Conservation (phyloP, 2,113 vertebrate species). For the Globicephala melas region DNA sequence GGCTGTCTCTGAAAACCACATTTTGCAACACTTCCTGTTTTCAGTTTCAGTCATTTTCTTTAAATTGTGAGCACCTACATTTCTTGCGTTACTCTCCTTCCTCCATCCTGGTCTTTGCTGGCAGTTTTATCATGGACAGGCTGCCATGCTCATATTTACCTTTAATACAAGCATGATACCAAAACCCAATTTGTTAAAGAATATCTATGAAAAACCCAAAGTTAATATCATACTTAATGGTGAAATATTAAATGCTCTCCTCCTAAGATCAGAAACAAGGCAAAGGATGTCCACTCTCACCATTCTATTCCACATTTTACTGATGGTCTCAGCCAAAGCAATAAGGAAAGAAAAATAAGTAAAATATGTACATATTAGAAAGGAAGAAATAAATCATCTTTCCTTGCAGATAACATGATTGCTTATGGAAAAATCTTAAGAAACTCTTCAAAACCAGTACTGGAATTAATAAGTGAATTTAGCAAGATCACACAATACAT, state of each 20-base stretch:
- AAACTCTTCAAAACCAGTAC: neutral
- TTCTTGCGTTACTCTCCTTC: neutral
- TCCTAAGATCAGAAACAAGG: neutral
- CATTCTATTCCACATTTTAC: neutral
- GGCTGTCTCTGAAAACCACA: neutral
- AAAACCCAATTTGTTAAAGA: neutral
- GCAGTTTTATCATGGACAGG: neutral
- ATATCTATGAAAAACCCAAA: neutral
- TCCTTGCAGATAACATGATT: neutral
- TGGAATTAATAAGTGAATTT: neutral
- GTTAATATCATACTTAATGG: neutral
- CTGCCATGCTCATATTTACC: neutral
- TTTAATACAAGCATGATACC: neutral
- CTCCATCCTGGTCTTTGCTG: neutral
- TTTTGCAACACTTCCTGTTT: neutral
- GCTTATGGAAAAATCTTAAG: neutral
- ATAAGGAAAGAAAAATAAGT: neutral
- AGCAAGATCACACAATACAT: neutral
- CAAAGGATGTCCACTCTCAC: neutral
- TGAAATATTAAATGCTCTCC: slow-evolving; percentile 12
- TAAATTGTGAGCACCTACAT: neutral
- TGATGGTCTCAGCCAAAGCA: neutral
- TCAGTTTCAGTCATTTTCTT: neutral
- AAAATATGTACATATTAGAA: neutral
- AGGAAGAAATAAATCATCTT: neutral